Evolutionary conservation across 2,797 vertebrate genomes (phyloP).

Genomic region (Dromococcyx pavoninus): DNA sequence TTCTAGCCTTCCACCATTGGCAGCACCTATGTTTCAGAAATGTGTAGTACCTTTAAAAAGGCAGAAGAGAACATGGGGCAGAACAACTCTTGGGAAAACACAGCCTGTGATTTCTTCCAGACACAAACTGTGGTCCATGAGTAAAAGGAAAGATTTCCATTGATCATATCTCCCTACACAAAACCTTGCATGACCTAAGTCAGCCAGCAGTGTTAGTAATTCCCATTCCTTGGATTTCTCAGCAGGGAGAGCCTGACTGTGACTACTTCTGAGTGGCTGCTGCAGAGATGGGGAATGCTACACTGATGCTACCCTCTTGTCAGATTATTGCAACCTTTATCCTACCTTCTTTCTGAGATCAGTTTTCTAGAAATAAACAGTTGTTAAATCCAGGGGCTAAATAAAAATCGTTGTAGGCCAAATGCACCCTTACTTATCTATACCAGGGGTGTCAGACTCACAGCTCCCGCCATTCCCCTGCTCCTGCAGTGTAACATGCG

Average conservation of each 20-base stretch:
- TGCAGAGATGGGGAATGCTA: background rate
- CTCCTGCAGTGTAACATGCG: too few species aligned
- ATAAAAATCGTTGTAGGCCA: background rate
- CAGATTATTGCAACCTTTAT: background rate
- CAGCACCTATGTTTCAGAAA: background rate
- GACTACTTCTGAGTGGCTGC: background rate
- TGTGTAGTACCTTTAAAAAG: background rate
- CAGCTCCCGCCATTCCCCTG: too few species aligned
- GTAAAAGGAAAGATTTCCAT: background rate
- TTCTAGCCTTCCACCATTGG: background rate
- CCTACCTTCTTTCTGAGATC: background rate
- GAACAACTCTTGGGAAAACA: background rate
- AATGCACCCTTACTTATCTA: background rate
- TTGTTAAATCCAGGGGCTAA: background rate
- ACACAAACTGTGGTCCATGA: background rate
- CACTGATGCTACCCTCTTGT: background rate
- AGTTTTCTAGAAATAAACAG: background rate
- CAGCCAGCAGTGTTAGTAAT: background rate
- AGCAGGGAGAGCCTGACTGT: background rate
- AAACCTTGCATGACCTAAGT: background rate
- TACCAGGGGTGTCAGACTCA: too few species aligned
- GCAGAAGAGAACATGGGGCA: rapidly evolving
- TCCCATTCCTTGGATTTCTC: background rate
- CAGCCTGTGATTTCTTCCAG: background rate
- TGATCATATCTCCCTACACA: background rate